Conservation (phyloP, 2,113 vertebrate genomes). For the Columba janthina region DNA sequence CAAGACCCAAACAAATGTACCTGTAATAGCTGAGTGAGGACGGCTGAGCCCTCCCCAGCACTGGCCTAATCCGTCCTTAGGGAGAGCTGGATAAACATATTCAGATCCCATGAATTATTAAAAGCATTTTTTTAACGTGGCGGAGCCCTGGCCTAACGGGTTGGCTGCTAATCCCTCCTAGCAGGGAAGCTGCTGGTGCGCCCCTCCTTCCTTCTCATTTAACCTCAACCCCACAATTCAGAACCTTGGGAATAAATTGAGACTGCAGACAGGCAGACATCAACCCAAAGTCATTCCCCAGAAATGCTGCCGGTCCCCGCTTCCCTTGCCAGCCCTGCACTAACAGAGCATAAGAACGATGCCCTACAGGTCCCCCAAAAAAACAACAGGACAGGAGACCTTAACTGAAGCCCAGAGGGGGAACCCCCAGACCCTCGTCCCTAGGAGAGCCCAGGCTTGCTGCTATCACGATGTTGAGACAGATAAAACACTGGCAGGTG, state of each 20-base stretch:
- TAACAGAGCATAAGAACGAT: fast-evolving
- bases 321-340: not conserved
- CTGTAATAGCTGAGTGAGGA: constrained; percentile 45
- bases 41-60: constrained; percentile 21
- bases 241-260: not conserved
- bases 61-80: constrained; percentile 19
- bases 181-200: not conserved
- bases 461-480: not conserved
- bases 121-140: not conserved
- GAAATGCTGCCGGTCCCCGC: not conserved
- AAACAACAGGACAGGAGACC: not conserved
- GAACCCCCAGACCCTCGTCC: not conserved
- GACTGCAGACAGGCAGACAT: not conserved
- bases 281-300: not conserved
- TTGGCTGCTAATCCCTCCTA: not conserved
- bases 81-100: constrained; percentile 50
- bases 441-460: no score
- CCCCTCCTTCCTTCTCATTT: not conserved
- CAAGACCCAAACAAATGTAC: constrained; percentile 65
- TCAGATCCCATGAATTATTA: constrained; percentile 52
- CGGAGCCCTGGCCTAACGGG: not conserved
- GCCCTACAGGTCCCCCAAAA: not conserved
- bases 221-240: not conserved
- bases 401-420: not conserved
- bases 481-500: not conserved